phyloP scores from a whole-genome alignment of 53 echinoderm and acorn worm genomes.

The Astropecten irregularis region DNA sequence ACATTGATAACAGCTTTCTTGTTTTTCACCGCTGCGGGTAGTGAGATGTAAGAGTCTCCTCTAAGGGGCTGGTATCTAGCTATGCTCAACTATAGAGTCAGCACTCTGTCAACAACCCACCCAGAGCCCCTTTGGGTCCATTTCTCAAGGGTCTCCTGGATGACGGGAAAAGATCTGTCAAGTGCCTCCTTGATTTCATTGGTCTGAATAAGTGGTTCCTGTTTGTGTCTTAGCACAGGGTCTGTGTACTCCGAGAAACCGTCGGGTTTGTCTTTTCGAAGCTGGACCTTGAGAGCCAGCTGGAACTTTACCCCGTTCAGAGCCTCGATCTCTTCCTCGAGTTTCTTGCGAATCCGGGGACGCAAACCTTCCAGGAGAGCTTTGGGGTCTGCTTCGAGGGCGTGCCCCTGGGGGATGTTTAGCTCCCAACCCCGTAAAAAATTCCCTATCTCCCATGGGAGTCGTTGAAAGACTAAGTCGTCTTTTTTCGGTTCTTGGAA shows the following conservation, averaged over 20 bases:
- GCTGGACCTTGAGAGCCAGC: slow-evolving; percentile 25
- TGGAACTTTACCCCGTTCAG: background rate
- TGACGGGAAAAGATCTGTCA: background rate
- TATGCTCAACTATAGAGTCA: slow-evolving; percentile 40
- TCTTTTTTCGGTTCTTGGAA: background rate
- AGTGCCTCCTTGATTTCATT: slow-evolving; percentile 33
- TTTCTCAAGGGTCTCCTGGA: slow-evolving; percentile 22
- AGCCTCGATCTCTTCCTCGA: background rate
- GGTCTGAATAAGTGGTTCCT: background rate
- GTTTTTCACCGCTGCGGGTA: slow-evolving; percentile 30
- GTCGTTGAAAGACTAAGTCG: background rate
- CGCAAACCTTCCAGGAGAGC: background rate
- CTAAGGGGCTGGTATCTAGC: slow-evolving; percentile 40
- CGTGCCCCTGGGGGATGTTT: background rate
- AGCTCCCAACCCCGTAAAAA: slow-evolving; percentile 11
- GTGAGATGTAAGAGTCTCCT: slow-evolving; percentile 35
- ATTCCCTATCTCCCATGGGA: slow-evolving; percentile 6
- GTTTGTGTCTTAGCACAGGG: slow-evolving; percentile 37
- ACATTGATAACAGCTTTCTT: slow-evolving; percentile 49
- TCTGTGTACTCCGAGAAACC: slow-evolving; percentile 18
- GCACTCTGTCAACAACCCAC: slow-evolving; percentile 42
- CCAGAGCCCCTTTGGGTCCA: slow-evolving; percentile 54
- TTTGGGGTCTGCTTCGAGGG: background rate
- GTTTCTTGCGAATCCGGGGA: background rate
- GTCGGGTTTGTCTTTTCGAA: slow-evolving; percentile 33